phyloP scores from a whole-genome alignment of 1,140 invertebrate species.

The Pseudomyrmex sp. region DNA sequence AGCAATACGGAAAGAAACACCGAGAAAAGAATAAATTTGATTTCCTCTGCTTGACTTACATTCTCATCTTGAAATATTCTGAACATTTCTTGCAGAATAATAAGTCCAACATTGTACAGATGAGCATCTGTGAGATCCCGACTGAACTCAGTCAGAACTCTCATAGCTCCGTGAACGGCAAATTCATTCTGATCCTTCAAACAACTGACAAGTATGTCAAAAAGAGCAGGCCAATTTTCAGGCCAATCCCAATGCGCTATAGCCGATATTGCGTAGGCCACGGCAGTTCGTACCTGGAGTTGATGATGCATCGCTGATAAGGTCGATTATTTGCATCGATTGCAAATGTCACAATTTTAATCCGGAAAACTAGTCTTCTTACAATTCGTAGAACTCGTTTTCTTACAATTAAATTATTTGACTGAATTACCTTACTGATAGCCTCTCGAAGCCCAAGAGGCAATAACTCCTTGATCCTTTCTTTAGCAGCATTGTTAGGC shows the following conservation, averaged over 20 bases:
- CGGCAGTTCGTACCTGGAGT: constrained; percentile 87
- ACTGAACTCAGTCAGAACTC: constrained; percentile 91
- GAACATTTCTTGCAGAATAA: constrained; percentile 92
- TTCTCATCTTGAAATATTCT: constrained; percentile 89
- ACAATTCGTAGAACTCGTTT: no score
- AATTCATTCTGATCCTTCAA: constrained; percentile 85
- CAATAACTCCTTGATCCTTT: constrained; percentile 88
- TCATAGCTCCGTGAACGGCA: constrained; percentile 92
- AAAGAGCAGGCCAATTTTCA: constrained; percentile 91
- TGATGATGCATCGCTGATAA: constrained; percentile 8
- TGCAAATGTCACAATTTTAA: no score
- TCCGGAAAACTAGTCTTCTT: no score
- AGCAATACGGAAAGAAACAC: background rate
- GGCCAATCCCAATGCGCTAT: constrained; percentile 94
- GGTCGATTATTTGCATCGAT: no score
- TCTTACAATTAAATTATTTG: background rate
- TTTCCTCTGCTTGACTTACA: constrained; percentile 80
- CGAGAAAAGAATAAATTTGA: background rate
- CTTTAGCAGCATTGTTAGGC: constrained; percentile 87
- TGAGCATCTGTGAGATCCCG: constrained; percentile 90
- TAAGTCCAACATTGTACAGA: constrained; percentile 90
- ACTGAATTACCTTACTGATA: constrained; percentile 88
- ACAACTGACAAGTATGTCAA: constrained; percentile 89
- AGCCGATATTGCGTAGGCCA: constrained; percentile 91
- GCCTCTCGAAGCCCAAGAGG: constrained; percentile 89